Conservation (phyloP, 2,888 invertebrate species). For the Thymelicus lineola region DNA sequence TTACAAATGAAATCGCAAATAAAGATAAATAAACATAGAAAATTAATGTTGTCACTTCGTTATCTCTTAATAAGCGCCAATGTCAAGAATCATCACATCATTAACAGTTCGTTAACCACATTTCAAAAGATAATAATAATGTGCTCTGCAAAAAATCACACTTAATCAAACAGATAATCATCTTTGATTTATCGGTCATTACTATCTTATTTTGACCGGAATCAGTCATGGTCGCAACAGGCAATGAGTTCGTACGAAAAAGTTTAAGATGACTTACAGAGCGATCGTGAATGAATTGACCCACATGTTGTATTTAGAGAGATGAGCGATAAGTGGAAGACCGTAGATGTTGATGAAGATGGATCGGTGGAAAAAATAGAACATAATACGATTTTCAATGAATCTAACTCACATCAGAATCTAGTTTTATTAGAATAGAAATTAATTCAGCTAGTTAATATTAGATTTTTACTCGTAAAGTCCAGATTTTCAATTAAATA, state of each 20-base stretch:
- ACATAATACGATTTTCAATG: no score
- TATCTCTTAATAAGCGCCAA: neutral
- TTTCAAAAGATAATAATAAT: conserved; percentile 6
- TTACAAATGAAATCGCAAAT: no score
- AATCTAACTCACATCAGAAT: no score
- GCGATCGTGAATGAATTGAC: neutral
- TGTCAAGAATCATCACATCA: neutral
- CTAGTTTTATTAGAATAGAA: no score
- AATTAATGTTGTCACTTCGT: neutral
- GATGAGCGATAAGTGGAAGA: neutral
- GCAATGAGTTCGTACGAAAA: neutral
- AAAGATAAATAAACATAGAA: neutral
- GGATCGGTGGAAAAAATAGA: no score
- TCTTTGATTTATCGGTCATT: conserved; percentile 6
- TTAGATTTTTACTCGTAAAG: no score
- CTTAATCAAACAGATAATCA: conserved; percentile 13
- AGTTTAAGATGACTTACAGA: conserved; percentile 1
- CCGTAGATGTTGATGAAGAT: no score
- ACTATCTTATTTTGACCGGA: conserved; percentile 11
- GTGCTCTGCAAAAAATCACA: conserved; percentile 1
- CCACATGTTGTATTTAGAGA: neutral
- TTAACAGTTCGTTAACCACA: neutral
- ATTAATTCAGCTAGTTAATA: no score
- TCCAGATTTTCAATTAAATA: no score
- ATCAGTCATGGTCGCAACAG: conserved; percentile 2